Conservation (phyloP, 2,113 vertebrate species). For the Myiopsitta monachus region DNA sequence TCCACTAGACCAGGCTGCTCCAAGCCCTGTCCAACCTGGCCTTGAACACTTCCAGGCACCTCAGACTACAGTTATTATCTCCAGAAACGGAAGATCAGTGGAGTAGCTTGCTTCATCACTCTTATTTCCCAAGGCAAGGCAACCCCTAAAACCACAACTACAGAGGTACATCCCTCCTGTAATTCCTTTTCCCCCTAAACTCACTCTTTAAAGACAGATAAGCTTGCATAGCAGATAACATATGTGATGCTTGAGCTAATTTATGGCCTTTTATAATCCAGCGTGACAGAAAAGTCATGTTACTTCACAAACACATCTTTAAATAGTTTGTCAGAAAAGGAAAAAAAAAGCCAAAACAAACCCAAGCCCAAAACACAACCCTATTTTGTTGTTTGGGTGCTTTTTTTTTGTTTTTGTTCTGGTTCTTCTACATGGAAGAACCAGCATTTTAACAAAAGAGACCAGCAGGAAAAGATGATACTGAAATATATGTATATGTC, state of each 20-base stretch:
- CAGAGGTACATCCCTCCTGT: not conserved
- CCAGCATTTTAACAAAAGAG: not conserved
- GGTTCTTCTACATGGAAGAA: not conserved
- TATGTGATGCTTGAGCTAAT: not conserved
- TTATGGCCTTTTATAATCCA: not conserved
- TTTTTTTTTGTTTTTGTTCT: not conserved
- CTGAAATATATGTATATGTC: not conserved
- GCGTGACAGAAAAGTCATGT: not conserved
- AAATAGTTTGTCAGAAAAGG: not conserved
- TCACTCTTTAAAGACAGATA: not conserved
- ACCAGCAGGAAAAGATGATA: not conserved
- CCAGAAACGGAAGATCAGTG: not conserved
- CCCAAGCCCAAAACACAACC: not conserved
- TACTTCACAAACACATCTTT: not conserved
- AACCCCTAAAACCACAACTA: not conserved
- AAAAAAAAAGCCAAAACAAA: not conserved
- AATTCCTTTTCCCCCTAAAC: not conserved
- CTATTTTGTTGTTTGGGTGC: not conserved
- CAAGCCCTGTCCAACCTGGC: not conserved
- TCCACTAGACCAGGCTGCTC: not conserved
- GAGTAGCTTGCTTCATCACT: not conserved
- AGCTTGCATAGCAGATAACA: accelerated
- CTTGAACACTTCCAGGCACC: not conserved
- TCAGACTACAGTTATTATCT: not conserved
- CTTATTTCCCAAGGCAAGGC: not conserved